Evolutionary conservation across 2,888 invertebrate genomes (phyloP).

Genomic region (Mythimna ferrago): DNA sequence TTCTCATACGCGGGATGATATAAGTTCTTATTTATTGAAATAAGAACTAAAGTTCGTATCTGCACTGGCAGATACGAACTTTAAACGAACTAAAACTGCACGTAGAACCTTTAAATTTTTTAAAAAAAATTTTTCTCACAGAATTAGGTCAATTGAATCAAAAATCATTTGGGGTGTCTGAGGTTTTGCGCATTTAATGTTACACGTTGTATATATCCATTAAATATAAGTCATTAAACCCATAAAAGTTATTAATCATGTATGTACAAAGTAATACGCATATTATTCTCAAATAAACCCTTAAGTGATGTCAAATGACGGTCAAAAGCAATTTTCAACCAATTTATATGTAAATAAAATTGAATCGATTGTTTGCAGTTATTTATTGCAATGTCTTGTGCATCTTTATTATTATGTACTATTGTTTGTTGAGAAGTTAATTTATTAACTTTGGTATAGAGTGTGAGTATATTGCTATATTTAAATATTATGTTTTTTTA

Average conservation of each 20-base stretch:
- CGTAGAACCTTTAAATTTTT: too few relatives aligned
- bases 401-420: constrained; percentile 64
- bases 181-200: too few relatives aligned
- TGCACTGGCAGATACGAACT: too few relatives aligned
- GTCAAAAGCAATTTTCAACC: constrained; percentile 70
- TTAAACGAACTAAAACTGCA: too few relatives aligned
- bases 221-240: constrained; percentile 31
- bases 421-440: constrained; percentile 60
- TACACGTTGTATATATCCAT: background rate
- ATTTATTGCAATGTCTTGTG: constrained; percentile 73
- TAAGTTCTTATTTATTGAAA: too few relatives aligned
- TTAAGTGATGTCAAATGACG: constrained; percentile 63
- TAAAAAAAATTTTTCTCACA: too few relatives aligned
- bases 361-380: constrained; percentile 72
- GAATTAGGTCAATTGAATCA: too few relatives aligned
- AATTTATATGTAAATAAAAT: constrained; percentile 80
- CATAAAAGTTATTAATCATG: constrained; percentile 46
- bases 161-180: too few relatives aligned
- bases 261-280: constrained; percentile 42
- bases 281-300: constrained; percentile 57
- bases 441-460: constrained; percentile 54
- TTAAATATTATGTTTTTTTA: constrained; percentile 19
- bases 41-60: too few relatives aligned
- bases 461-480: constrained; percentile 26
- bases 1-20: too few relatives aligned